These are phyloP conservation scores for Pachliopta kotzebuea DNA, from an alignment of 2,888 invertebrate species.

Conservation along the genomic window DNA sequence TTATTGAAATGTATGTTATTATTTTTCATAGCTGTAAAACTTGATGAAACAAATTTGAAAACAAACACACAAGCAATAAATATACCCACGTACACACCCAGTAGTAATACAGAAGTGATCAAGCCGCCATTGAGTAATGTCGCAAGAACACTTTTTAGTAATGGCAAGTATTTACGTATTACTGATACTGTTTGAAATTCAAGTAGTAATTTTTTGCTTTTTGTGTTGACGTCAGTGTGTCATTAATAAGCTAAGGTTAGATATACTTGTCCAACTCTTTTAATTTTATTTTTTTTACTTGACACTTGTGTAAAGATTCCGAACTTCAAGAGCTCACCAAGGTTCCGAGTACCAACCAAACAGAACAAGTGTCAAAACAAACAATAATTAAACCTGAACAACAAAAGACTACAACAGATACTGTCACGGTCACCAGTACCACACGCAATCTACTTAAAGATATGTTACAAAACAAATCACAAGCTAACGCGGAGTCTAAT, in stretches of 20 bases:
- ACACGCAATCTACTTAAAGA: slow-evolving; percentile 59
- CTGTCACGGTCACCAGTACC: slow-evolving; percentile 34
- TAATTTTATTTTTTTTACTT: neutral
- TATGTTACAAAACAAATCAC: slow-evolving; percentile 49
- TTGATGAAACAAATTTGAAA: slow-evolving; percentile 35
- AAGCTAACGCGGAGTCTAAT: slow-evolving; percentile 41
- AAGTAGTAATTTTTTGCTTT: too few species aligned
- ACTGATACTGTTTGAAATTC: neutral
- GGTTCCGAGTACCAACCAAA: slow-evolving; percentile 22
- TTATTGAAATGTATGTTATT: slow-evolving; percentile 10
- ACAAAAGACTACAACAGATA: slow-evolving; percentile 11
- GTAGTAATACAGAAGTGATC: slow-evolving; percentile 41
- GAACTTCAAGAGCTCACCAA: slow-evolving; percentile 41
- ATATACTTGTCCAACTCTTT: neutral
- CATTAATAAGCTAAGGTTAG: neutral
- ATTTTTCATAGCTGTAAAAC: slow-evolving; percentile 34
- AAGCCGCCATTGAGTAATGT: slow-evolving; percentile 43
- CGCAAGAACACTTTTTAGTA: slow-evolving; percentile 60
- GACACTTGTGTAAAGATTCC: slow-evolving; percentile 38
- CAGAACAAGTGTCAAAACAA: slow-evolving; percentile 3
- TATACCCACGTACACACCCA: slow-evolving; percentile 48
- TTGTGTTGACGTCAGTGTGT: neutral
- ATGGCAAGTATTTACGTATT: slow-evolving; percentile 48
- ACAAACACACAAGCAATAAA: slow-evolving; percentile 28
- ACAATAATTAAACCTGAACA: neutral